A percentile compares a stretch with the other conserved stretches of the same genome.
These are phyloP conservation scores for Ia io DNA, from an alignment of 2,113 vertebrate species.

Conservation along the genomic window DNA sequence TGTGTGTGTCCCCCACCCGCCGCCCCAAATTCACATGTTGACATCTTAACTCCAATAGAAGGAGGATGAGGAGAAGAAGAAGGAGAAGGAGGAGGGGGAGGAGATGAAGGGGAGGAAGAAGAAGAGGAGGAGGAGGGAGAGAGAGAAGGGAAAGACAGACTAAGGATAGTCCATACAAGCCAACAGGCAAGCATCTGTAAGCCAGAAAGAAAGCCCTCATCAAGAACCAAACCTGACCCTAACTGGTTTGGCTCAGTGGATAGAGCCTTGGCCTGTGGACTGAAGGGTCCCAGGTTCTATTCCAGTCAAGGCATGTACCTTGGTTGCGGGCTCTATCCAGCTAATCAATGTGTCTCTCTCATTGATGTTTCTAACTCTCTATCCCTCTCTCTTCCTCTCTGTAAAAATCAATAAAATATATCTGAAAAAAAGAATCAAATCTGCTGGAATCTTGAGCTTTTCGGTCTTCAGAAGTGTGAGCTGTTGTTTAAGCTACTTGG, in stretches of 20 bases:
- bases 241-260: too few relatives aligned
- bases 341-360: too few relatives aligned
- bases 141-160: neutral
- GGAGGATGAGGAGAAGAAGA: neutral
- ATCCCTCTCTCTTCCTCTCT: too few relatives aligned
- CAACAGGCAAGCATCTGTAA: neutral
- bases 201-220: neutral
- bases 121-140: neutral
- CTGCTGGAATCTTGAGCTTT: neutral
- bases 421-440: too few relatives aligned
- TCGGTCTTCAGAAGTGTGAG: neutral
- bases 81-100: accelerated
- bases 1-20: neutral
- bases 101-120: neutral
- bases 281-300: too few relatives aligned
- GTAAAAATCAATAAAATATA: too few relatives aligned
- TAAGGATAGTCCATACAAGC: neutral
- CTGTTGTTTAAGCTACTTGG: neutral
- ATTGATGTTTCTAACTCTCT: too few relatives aligned
- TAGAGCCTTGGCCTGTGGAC: too few relatives aligned
- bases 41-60: neutral
- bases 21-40: neutral
- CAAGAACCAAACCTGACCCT: neutral
- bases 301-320: too few relatives aligned
- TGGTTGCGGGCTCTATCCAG: too few relatives aligned